Evolutionary conservation across 53 echinoderm and acorn worm species (phyloP), one percentile per base, ranked within the genome.

Genomic region (Paracentrotus lividus): DNA sequence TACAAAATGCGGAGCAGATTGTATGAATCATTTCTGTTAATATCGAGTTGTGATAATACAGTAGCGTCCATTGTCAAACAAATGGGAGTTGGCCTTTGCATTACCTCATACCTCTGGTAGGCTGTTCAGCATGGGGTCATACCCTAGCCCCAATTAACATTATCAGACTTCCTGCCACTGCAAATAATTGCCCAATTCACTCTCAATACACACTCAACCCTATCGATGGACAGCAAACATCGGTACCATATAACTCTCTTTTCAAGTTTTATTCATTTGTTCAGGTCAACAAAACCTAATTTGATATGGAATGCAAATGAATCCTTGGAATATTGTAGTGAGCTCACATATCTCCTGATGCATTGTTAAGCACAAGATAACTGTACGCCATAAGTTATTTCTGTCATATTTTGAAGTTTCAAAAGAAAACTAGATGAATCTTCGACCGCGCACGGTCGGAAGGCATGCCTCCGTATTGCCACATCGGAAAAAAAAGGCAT

Each of bases 121-220:
- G 44, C 21, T 58, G 42, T 89, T 64, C 89, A 10, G 65, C 89
- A 89, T 89, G 89, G 89, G 89, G 89, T 89, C 89, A 89, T 40
- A 64, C 2, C 12, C 65, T 60, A 64, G 64, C 65, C 59, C 89
- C 89, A 89, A 89, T 89, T 89, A 89, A 89, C 89, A 89, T 89
- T 89, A 51, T 57, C 42, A 89, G 64, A 89, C 89, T 89, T 89
- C 89, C 89, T 89, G 65, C 60, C 65, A 59, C 14, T 44, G 89
- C 89, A 89, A 89, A 89, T 64, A 89, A 61, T 57, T 81, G 81
- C 56, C 87, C 57, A 55, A 56, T 87, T 56, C 87, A 56, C 55
- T 40, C 57, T 87, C 87, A 55, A 56, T 87, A 87, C 57, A 57
- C 49, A 45, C 81, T 49, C 56, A 57, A 57, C 87, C 34, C 47